Evolutionary conservation across 2,797 vertebrate genomes (phyloP).

Genomic region (Acanthurus tractus): DNA sequence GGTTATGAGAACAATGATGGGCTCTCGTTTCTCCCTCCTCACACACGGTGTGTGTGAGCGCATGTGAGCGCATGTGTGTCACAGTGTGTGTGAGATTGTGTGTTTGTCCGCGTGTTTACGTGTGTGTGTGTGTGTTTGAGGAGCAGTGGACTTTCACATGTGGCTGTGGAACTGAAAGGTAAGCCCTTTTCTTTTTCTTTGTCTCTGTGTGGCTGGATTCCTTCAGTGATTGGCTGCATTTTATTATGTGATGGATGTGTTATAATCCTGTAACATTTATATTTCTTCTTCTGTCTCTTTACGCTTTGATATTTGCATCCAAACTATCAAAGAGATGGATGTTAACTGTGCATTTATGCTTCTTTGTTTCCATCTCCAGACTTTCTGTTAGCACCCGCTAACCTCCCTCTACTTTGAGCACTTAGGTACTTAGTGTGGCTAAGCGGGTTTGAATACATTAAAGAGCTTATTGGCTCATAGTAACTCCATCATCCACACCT

Average conservation of each 20-base stretch:
- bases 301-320: background rate
- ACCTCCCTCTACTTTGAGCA: conserved; percentile 55
- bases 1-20: conserved; percentile 86
- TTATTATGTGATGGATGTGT: conserved; percentile 1
- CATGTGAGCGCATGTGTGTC: conserved; percentile 62
- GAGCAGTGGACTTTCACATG: conserved; percentile 61
- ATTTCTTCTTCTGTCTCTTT: conserved; percentile 18
- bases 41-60: conserved; percentile 54
- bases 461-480: conserved; percentile 61
- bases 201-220: conserved; percentile 47
- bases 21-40: conserved; percentile 72
- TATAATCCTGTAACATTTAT: background rate
- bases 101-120: conserved; percentile 33
- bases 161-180: conserved; percentile 78
- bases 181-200: conserved; percentile 71
- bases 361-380: conserved; percentile 60
- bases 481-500: conserved; percentile 69
- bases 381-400: conserved; percentile 6
- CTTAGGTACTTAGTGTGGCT: conserved; percentile 53
- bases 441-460: conserved; percentile 59
- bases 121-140: conserved; percentile 47
- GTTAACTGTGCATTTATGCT: conserved; percentile 16
- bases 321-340: conserved; percentile 3
- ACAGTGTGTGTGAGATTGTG: conserved; percentile 27
- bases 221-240: conserved; percentile 29